phyloP scores from a whole-genome alignment of 1,140 invertebrate species.

The Bombus breviceps region DNA sequence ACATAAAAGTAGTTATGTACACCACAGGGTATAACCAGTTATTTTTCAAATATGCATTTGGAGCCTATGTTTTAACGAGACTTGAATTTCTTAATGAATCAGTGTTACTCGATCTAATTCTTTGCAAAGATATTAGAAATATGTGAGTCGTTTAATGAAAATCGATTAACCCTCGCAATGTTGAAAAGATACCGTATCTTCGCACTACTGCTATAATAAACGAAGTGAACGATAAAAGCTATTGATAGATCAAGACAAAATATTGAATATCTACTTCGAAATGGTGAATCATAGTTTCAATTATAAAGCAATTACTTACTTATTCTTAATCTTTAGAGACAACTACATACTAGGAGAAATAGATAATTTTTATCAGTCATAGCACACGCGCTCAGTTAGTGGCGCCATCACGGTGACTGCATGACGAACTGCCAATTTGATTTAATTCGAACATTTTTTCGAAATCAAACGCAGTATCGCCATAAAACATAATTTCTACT shows the following conservation, averaged over 20 bases:
- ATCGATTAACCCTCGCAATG: neutral
- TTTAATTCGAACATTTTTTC: neutral
- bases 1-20: neutral
- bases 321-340: neutral
- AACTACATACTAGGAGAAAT: neutral
- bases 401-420: conserved; percentile 18
- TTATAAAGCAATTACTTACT: neutral
- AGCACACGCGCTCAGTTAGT: neutral
- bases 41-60: neutral
- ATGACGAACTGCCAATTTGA: neutral
- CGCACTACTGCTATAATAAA: neutral
- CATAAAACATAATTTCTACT: neutral
- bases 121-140: neutral
- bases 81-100: neutral
- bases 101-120: neutral
- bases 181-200: neutral
- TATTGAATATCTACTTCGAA: too few species aligned
- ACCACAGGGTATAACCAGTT: neutral
- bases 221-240: neutral
- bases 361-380: conserved; percentile 9
- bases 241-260: neutral
- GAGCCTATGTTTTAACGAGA: neutral
- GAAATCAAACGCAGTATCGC: neutral
- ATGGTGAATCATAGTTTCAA: neutral
- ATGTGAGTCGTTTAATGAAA: neutral